Conservation (phyloP, 2,113 vertebrate genomes). For the Syngnathoides biaculeatus region DNA sequence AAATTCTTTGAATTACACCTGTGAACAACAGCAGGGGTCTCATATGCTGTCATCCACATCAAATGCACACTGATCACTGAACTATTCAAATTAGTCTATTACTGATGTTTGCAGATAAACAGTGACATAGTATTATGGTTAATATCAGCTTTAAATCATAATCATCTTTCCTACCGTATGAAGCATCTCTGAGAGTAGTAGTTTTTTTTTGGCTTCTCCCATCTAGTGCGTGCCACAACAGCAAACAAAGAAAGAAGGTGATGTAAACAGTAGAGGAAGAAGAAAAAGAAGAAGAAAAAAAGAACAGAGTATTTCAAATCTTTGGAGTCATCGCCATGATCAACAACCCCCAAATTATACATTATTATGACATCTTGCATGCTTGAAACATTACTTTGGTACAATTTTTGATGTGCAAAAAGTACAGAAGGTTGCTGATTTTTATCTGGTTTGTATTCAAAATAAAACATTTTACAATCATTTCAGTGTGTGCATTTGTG, state of each 20-base stretch:
- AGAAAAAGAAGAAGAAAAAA: neutral
- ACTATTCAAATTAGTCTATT: neutral
- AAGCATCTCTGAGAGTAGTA: neutral
- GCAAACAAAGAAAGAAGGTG: constrained; percentile 5
- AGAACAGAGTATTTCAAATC: neutral
- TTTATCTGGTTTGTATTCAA: neutral
- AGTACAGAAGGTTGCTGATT: neutral
- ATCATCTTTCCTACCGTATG: neutral
- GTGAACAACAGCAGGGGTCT: neutral
- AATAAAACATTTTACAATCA: neutral
- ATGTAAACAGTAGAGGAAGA: neutral
- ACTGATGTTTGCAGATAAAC: neutral
- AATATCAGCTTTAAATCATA: neutral
- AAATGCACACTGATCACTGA: neutral
- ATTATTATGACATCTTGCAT: neutral
- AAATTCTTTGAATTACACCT: neutral
- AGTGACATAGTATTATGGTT: neutral
- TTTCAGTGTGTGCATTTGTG: neutral
- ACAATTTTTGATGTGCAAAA: neutral
- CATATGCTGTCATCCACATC: neutral
- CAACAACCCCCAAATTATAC: neutral
- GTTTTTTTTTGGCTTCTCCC: neutral
- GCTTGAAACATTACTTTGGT: neutral
- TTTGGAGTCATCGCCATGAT: neutral
- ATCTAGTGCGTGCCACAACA: neutral